Percentiles rank a stretch among this genome's conserved stretches.
Evolutionary conservation across 2,888 invertebrate genomes (phyloP).

Genomic region (Eupithecia exiguata): DNA sequence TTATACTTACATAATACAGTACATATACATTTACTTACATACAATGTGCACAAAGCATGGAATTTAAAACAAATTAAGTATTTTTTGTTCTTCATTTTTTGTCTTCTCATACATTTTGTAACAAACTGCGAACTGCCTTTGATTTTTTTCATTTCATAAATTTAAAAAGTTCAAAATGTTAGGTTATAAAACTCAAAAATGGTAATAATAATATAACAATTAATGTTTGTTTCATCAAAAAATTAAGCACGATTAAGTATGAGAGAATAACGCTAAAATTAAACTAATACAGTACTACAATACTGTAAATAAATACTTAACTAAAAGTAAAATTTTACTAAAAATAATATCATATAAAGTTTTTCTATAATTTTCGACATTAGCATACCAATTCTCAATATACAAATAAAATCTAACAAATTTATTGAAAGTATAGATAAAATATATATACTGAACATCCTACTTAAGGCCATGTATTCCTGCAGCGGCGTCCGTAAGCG

Average conservation of each 20-base stretch:
- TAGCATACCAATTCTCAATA: neutral
- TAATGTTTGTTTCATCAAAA: slow-evolving; percentile 24
- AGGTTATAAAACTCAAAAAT: slow-evolving; percentile 29
- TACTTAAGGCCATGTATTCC: too few species aligned
- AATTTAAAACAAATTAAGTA: neutral
- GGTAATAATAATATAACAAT: slow-evolving; percentile 26
- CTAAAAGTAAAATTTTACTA: slow-evolving; percentile 45
- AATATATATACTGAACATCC: neutral
- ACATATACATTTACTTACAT: slow-evolving; percentile 3
- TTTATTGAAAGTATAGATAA: neutral
- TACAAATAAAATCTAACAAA: neutral
- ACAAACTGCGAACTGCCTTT: neutral
- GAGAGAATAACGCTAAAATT: slow-evolving; percentile 36
- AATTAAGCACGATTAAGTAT: slow-evolving; percentile 36
- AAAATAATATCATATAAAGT: slow-evolving; percentile 22
- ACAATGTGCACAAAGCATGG: neutral
- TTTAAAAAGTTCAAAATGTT: neutral
- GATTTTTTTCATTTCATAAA: neutral
- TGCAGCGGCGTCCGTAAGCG: too few species aligned
- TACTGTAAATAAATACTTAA: slow-evolving; percentile 58
- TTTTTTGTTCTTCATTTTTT: neutral
- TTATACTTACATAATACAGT: slow-evolving; percentile 36
- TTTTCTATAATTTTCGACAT: neutral
- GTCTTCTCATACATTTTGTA: neutral
- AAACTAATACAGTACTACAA: slow-evolving; percentile 53